Base-by-base conservation (phyloP, 1,140 invertebrate genomes). In the Caenorhabditis brenneri region DNA sequence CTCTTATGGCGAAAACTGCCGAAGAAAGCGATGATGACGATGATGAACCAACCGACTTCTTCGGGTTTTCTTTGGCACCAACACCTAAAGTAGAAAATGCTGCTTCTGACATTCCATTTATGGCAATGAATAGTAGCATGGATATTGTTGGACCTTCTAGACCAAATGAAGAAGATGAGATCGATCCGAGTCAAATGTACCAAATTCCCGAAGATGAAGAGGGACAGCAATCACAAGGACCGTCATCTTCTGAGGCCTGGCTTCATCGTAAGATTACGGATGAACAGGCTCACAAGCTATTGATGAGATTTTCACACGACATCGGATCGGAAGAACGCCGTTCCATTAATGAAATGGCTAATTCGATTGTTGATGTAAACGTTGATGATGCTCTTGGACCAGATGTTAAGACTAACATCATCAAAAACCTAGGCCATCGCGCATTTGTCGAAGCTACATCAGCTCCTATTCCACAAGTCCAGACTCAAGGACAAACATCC, bases 381-480 rank as follows among this genome's bases (percentile, higher is more conserved):
- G 65, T 74, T 24, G 65, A 74, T 42, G 65, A 74, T 74, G 85
- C 87, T 39, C 53, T 88, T 9, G 88, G 88, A 10, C 88, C 88
- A 29, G 87, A 88, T 87, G 81, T 88, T 19, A 87, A 82, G 22
- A 87, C 82, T 46, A 88, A 86, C 79, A 80, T 88, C n/a, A 80
- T 88, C 15, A 60, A 81, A 36, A 88, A 89, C 86, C 58, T 88
- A 15, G 87, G 86, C 31, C 79, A 85, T 46, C 87, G 88, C 27
- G 65, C 65, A 42, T 74, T 74, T 46, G 36, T 74, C 9, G 82
- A 74, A 49, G 82, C 88, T 53, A 84, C 86, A 0, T 80, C 69
- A 33, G 85, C 48, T 31, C 65, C 88, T 5, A 22, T 88, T 58
- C 88, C 87, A 33, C 87, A 84, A 53, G 74, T 87, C 16, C 87